phyloP scores from a whole-genome alignment of 2,113 vertebrate genomes.

The Circaetus cinerascens region DNA sequence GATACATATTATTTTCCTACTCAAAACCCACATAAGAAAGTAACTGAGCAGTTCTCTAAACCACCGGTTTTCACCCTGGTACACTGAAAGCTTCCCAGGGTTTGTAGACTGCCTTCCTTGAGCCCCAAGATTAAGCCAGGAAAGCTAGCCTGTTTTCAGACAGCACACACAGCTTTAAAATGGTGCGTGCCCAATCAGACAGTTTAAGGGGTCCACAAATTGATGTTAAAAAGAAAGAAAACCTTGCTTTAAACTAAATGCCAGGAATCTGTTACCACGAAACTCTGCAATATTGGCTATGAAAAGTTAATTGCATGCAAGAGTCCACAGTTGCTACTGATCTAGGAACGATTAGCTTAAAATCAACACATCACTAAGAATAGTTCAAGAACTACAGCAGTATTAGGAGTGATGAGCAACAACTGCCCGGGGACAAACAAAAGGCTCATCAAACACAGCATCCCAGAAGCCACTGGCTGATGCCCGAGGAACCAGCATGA shows the following conservation, averaged over 20 bases:
- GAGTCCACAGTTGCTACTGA: not conserved
- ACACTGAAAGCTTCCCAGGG: not conserved
- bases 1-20: not conserved
- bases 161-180: not conserved
- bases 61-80: not conserved
- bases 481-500: not conserved
- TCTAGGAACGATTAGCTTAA: not conserved
- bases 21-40: not conserved
- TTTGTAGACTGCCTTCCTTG: not conserved
- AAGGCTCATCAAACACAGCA: not conserved
- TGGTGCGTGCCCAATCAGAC: not conserved
- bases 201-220: accelerated
- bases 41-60: not conserved
- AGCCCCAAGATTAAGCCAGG: not conserved
- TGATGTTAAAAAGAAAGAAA: not conserved
- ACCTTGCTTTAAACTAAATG: not conserved
- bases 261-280: not conserved
- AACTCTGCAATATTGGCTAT: not conserved
- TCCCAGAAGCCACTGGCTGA: not conserved
- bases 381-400: not conserved
- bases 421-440: not conserved
- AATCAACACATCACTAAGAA: not conserved
- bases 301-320: not conserved
- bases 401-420: not conserved
- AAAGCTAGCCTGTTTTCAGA: not conserved